Conservation (phyloP, 2,888 invertebrate genomes). For the Macrophya annulata region DNA sequence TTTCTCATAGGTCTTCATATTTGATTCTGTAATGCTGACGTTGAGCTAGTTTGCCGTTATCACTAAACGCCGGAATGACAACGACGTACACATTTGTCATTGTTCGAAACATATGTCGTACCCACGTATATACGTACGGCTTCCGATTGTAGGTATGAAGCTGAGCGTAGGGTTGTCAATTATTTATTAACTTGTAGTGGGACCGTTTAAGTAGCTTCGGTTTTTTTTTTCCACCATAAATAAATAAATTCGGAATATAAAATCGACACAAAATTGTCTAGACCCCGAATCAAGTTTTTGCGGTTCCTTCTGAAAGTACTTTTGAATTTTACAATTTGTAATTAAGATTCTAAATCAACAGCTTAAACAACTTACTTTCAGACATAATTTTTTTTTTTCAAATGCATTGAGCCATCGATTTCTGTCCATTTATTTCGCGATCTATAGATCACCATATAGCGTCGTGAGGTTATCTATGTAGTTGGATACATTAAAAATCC, state of each 20-base stretch:
- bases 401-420: background rate
- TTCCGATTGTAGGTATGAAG: background rate
- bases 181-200: background rate
- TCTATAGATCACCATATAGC: background rate
- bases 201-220: background rate
- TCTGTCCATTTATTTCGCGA: background rate
- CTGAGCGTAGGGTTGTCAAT: background rate
- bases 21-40: background rate
- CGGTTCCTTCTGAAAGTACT: background rate
- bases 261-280: background rate
- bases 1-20: background rate
- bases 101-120: background rate
- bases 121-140: background rate
- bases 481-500: background rate
- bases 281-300: background rate
- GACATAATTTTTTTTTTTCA: background rate
- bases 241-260: background rate
- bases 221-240: constrained; percentile 3
- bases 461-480: background rate
- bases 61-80: background rate
- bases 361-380: background rate
- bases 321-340: background rate
- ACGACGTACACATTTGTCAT: background rate
- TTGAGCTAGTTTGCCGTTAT: background rate
- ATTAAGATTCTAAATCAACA: background rate